Conservation (phyloP, 1,140 invertebrate genomes). For the Argopecten irradians region DNA sequence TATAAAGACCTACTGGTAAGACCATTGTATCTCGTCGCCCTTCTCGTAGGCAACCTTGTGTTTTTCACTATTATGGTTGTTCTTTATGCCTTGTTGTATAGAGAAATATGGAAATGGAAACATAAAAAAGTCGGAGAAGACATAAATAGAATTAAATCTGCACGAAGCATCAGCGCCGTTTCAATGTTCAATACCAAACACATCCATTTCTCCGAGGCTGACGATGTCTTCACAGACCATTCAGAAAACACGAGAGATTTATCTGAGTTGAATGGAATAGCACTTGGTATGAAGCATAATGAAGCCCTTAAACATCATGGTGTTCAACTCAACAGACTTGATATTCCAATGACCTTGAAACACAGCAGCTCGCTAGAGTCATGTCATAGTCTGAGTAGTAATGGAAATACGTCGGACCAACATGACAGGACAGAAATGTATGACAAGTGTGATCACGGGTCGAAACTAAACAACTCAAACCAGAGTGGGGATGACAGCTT, state of each 20-base stretch:
- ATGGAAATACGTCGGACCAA: not conserved
- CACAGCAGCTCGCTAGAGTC: not conserved
- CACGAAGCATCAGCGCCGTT: not conserved
- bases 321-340: not conserved
- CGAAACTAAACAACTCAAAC: not conserved
- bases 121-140: slow-evolving; percentile 17
- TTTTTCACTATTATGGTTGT: not conserved
- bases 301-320: not conserved
- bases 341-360: not conserved
- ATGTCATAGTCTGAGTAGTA: not conserved
- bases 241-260: not conserved
- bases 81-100: slow-evolving; percentile 34
- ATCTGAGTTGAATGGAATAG: not conserved
- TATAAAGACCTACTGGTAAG: slow-evolving; percentile 27
- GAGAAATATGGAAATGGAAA: slow-evolving; percentile 35
- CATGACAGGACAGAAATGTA: not conserved
- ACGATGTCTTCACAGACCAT: not conserved
- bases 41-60: not conserved
- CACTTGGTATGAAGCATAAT: not conserved
- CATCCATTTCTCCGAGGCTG: not conserved
- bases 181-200: not conserved
- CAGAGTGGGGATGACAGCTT: not conserved
- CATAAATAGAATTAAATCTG: not conserved
- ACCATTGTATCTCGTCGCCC: slow-evolving; percentile 2
- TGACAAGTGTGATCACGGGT: not conserved